Evolutionary conservation across 2,888 invertebrate species (phyloP), one percentile per base, ranked within the genome.

Genomic region (Rhyacophila evoluta): DNA sequence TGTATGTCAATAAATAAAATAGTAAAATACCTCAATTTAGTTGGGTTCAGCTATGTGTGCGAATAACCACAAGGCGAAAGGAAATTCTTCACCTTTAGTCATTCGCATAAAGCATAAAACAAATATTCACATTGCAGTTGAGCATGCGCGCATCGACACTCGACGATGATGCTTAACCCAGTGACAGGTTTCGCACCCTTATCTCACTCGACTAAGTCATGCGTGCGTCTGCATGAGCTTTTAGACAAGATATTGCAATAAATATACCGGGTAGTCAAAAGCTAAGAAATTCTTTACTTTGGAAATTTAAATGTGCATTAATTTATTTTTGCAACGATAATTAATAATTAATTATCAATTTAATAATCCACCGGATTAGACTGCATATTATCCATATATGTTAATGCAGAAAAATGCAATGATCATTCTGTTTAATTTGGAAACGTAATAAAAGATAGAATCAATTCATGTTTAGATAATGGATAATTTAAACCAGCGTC

Each of bases 151-250:
- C 25, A 55, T 55, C 55, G 55, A 25, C 55, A 55, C 55, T 55
- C 55, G 55, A 55, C 55, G 55, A 19, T 55, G 55, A 55, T 55
- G 55, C 55, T 55, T 55, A 55, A 55, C 55, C 55, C 55, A 55
- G 25, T 55, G 55, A 55, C 55, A 55, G 55, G 55, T 55, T 55
- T 25, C 55, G 55, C 25, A 19, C 25, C 55, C 55, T 55, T 55
- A 55, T 55, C 55, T 55, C 55, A 55, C 25, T 25, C 25, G 55
- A 19, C 19, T 55, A 55, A 25, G 6, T 55, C 55, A 55, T 55
- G 55, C 55, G 25, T 55, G 25, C 55, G 25, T n/a, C 25, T 19
- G 55, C 55, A 6, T 55, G 10, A 10, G 55, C 25, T 55, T 55
- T 55, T 55, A 55, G 25, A 5, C 8, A 25, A 25, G 55, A 55